A percentile compares a stretch with the other conserved stretches of the same genome.
These are phyloP conservation scores for Raillietiella orientalis DNA, from an alignment of 2,888 invertebrate species.

Conservation along the genomic window DNA sequence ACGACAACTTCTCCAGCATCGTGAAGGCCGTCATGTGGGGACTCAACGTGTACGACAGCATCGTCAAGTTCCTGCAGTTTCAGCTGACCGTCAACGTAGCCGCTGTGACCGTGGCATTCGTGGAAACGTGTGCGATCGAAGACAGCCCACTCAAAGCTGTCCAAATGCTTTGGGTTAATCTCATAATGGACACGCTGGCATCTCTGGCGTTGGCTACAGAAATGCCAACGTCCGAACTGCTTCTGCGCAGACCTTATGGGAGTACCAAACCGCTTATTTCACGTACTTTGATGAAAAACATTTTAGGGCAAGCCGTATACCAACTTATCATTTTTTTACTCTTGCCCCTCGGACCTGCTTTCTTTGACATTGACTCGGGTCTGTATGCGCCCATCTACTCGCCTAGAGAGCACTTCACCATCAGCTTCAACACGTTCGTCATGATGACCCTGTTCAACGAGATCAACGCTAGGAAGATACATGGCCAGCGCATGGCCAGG, in stretches of 20 bases:
- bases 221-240: constrained; percentile 68
- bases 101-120: constrained; percentile 92
- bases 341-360: too few relatives aligned
- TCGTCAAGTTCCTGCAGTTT: constrained; percentile 97
- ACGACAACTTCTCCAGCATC: constrained; percentile 96
- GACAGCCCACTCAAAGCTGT: constrained; percentile 93
- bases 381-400: constrained; percentile 34
- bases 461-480: constrained; percentile 97
- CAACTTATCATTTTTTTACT: constrained; percentile 87
- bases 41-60: constrained; percentile 94
- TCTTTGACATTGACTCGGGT: constrained; percentile 80
- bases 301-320: constrained; percentile 84
- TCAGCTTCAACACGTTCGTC: constrained; percentile 98
- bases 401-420: constrained; percentile 89
- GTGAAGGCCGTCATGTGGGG: constrained; percentile 99
- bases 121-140: constrained; percentile 89
- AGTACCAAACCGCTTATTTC: constrained; percentile 92
- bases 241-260: constrained; percentile 82
- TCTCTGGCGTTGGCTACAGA: constrained; percentile 90
- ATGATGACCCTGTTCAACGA: constrained; percentile 99
- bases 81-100: constrained; percentile 97
- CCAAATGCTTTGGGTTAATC: constrained; percentile 98
- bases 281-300: constrained; percentile 97
- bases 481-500: constrained; percentile 95
- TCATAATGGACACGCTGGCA: constrained; percentile 96